Percentiles rank a stretch among this genome's conserved stretches.
Evolutionary conservation across 2,113 vertebrate genomes (phyloP).

Genomic region (Butorides virescens): DNA sequence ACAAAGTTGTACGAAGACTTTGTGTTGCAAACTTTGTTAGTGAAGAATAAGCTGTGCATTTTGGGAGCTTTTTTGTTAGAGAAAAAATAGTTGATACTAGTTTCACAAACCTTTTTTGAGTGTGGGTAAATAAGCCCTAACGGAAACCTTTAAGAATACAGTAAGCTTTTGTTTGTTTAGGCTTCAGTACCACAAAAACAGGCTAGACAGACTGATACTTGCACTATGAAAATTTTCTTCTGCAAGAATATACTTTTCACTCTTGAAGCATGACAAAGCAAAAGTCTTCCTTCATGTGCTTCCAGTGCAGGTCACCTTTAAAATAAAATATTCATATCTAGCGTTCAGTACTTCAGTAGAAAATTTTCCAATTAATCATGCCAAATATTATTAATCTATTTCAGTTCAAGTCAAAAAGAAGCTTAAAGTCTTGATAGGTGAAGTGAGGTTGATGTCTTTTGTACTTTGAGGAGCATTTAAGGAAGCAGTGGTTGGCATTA

Average conservation of each 20-base stretch:
- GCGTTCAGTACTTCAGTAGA: not conserved
- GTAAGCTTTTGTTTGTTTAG: not conserved
- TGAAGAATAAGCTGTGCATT: not conserved
- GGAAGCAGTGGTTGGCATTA: slow-evolving; percentile 1
- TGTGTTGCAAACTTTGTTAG: not conserved
- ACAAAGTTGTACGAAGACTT: not conserved
- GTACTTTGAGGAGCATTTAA: not conserved
- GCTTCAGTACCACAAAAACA: not conserved
- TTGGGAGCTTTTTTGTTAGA: not conserved
- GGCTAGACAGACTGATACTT: not conserved
- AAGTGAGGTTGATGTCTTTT: slow-evolving; percentile 32
- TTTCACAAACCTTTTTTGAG: not conserved
- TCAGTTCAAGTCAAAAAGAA: slow-evolving; percentile 22
- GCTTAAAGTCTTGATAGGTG: slow-evolving; percentile 50
- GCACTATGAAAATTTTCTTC: not conserved
- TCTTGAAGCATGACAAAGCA: slow-evolving; percentile 34
- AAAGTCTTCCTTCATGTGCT: not conserved
- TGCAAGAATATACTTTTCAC: not conserved
- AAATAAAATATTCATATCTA: slow-evolving; percentile 32
- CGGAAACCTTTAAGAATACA: not conserved
- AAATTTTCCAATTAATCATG: slow-evolving; percentile 8
- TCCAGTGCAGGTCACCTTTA: slow-evolving; percentile 46
- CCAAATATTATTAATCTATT: slow-evolving; percentile 25
- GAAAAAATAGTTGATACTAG: not conserved
- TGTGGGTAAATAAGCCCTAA: not conserved